These are phyloP conservation scores for Urosaurus nigricauda DNA, from an alignment of 2,797 vertebrate species.

Conservation along the genomic window DNA sequence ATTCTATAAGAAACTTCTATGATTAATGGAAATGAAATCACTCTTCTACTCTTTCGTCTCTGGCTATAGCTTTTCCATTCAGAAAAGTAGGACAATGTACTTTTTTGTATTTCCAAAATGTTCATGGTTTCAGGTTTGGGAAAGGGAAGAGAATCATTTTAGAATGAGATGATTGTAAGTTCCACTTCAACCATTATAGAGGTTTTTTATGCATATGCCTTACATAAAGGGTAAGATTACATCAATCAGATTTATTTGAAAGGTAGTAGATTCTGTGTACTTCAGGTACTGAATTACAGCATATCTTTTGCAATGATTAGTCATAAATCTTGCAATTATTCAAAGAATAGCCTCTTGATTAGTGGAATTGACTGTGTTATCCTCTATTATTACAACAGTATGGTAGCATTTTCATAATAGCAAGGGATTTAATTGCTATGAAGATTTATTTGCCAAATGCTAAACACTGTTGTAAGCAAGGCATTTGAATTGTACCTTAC, in stretches of 20 bases:
- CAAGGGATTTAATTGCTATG: slow-evolving; percentile 74
- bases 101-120: background rate
- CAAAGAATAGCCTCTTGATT: slow-evolving; percentile 72
- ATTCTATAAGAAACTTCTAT: background rate
- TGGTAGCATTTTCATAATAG: slow-evolving; percentile 73
- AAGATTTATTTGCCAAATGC: slow-evolving; percentile 75
- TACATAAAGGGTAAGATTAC: slow-evolving; percentile 57
- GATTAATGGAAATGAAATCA: background rate
- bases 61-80: background rate
- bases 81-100: background rate
- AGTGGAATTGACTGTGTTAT: slow-evolving; percentile 69
- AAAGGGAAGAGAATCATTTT: slow-evolving; percentile 39
- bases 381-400: slow-evolving; percentile 72
- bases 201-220: slow-evolving; percentile 56
- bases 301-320: slow-evolving; percentile 67
- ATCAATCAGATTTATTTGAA: slow-evolving; percentile 74
- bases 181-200: slow-evolving; percentile 3
- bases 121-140: slow-evolving; percentile 25
- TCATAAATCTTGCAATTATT: slow-evolving; percentile 75
- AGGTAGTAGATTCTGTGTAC: slow-evolving; percentile 70
- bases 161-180: slow-evolving; percentile 49
- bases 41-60: background rate
- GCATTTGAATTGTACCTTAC: slow-evolving; percentile 65
- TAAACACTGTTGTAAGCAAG: slow-evolving; percentile 69
- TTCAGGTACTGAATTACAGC: slow-evolving; percentile 43